Conservation (phyloP, 1,140 invertebrate genomes). For the Brachionus sp. region DNA sequence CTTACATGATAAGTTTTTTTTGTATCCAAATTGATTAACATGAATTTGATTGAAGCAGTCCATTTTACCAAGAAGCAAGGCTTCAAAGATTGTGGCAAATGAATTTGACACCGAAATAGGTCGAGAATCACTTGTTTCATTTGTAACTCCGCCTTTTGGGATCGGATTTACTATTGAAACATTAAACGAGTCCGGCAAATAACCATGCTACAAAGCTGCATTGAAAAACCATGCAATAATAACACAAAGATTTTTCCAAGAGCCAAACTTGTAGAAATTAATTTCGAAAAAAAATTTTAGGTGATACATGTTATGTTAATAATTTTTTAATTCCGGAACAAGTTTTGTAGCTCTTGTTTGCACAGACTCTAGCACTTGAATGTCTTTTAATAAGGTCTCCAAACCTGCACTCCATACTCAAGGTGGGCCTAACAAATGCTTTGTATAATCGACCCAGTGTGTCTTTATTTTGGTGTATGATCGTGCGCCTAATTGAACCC, state of each 20-base stretch:
- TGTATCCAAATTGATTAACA: no score
- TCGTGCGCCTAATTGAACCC: no score
- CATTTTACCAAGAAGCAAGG: not conserved
- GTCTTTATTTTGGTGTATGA: no score
- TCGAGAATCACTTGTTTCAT: not conserved
- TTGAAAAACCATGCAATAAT: not conserved
- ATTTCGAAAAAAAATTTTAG: not conserved
- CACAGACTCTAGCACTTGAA: not conserved
- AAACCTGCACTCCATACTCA: no score
- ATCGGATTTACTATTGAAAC: not conserved
- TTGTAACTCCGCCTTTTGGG: not conserved
- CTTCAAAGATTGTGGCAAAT: not conserved
- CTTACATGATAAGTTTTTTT: no score
- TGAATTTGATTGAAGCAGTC: no score
- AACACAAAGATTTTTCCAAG: not conserved
- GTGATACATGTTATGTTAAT: not conserved
- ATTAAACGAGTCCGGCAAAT: not conserved
- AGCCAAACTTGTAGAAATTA: not conserved
- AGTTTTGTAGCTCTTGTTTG: slow-evolving; percentile 4
- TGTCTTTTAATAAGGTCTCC: no score
- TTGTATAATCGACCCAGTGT: no score
- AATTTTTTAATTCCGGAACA: no score
- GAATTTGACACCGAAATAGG: no score
- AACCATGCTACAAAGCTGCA: not conserved
- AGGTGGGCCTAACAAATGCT: no score